phyloP scores from a whole-genome alignment of 2,113 vertebrate genomes.

The Ctenodactylus gundi region DNA sequence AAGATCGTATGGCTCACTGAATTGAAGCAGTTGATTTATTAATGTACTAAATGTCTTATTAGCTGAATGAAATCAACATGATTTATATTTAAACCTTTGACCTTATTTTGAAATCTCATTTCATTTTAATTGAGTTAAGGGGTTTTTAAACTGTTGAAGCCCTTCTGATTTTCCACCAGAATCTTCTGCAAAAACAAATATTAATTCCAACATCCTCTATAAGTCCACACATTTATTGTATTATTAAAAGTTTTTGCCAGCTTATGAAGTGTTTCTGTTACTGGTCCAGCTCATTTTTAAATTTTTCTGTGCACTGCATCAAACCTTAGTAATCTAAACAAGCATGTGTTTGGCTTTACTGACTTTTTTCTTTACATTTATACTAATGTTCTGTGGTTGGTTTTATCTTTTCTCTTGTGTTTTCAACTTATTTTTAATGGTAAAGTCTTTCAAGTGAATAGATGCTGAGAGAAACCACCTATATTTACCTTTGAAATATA shows the following conservation, averaged over 20 bases:
- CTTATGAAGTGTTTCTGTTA: slow-evolving; percentile 15
- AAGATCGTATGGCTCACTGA: slow-evolving; percentile 13
- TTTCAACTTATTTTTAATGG: slow-evolving; percentile 46
- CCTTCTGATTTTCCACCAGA: background rate
- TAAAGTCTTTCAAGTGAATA: slow-evolving; percentile 15
- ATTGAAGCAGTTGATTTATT: slow-evolving; percentile 45
- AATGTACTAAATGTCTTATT: slow-evolving; percentile 13
- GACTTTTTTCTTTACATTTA: background rate
- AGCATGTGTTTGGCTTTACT: background rate
- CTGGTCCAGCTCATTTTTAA: slow-evolving; percentile 20
- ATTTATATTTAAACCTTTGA: slow-evolving; percentile 45
- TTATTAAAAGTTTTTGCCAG: slow-evolving; percentile 5
- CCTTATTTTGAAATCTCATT: background rate
- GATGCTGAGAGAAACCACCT: background rate
- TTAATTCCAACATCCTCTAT: slow-evolving; percentile 22
- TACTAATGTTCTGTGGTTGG: background rate
- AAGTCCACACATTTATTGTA: background rate
- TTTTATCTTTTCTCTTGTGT: background rate
- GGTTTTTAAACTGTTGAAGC: background rate
- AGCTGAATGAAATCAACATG: slow-evolving; percentile 22
- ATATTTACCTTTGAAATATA: background rate
- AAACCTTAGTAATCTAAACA: slow-evolving; percentile 1
- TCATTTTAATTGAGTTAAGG: slow-evolving; percentile 5
- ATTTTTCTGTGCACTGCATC: background rate
- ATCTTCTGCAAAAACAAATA: slow-evolving; percentile 3